phyloP scores from a whole-genome alignment of 2,797 vertebrate genomes.

The Typhlichthys subterraneus region DNA sequence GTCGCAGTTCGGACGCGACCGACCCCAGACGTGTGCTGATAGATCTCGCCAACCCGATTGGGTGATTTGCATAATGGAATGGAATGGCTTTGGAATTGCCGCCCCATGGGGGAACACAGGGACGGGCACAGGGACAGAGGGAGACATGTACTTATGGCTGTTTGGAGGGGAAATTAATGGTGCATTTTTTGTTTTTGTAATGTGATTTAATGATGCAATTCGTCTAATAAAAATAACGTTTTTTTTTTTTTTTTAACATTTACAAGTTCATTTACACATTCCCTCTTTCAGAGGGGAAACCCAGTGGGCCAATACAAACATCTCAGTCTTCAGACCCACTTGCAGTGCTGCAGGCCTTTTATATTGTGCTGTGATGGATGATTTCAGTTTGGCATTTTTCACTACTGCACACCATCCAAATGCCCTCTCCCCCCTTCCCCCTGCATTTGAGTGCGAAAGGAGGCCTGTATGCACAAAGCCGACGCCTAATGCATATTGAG shows the following conservation, averaged over 20 bases:
- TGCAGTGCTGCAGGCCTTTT: conserved; percentile 81
- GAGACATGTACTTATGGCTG: conserved; percentile 94
- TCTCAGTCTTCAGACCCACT: conserved; percentile 71
- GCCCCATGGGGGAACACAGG: conserved; percentile 88
- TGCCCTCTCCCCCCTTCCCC: conserved; percentile 47
- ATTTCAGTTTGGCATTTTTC: conserved; percentile 75
- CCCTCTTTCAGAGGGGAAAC: conserved; percentile 73
- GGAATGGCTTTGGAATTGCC: conserved; percentile 85
- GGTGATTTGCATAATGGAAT: conserved; percentile 91
- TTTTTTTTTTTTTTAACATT: conserved; percentile 83
- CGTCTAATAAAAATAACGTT: conserved; percentile 95
- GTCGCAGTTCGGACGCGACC: conserved; percentile 84
- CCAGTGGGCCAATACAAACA: conserved; percentile 88
- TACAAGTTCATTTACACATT: conserved; percentile 73
- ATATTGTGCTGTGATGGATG: conserved; percentile 77
- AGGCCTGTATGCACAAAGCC: conserved; percentile 70
- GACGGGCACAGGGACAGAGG: conserved; percentile 87
- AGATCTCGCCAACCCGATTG: conserved; percentile 86
- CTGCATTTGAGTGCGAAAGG: conserved; percentile 54
- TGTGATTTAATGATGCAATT: conserved; percentile 99
- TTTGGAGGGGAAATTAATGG: conserved; percentile 98
- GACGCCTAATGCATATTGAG: conserved; percentile 74
- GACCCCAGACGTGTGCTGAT: conserved; percentile 77
- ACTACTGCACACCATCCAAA: conserved; percentile 62
- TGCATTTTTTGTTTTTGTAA: conserved; percentile 99